These are phyloP conservation scores for Brachyrhaphis roseni DNA, from an alignment of 2,797 vertebrate species.

Conservation along the genomic window DNA sequence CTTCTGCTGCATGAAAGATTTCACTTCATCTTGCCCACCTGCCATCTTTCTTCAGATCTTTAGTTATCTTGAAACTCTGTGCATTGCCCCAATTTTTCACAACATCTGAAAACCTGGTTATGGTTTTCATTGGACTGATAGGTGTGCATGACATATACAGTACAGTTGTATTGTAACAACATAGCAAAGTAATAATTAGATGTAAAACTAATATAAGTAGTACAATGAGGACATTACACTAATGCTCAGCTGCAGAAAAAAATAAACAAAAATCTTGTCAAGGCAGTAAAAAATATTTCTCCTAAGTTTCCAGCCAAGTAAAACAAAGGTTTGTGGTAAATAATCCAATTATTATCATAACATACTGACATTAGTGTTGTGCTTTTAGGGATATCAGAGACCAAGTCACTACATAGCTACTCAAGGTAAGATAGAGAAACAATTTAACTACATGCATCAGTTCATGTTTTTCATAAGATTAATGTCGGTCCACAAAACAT, in stretches of 20 bases:
- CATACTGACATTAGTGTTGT: conserved; percentile 42
- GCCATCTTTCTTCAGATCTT: conserved; percentile 25
- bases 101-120: conserved; percentile 2
- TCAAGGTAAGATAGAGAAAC: conserved; percentile 86
- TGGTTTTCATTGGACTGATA: conserved; percentile 13
- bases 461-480: neutral
- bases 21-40: conserved; percentile 20
- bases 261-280: neutral
- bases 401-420: conserved; percentile 99
- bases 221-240: neutral
- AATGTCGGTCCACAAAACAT: neutral
- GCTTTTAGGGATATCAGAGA: conserved; percentile 94
- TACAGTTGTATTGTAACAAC: neutral
- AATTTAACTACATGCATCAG: neutral
- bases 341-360: neutral
- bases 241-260: neutral
- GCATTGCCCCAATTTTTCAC: conserved; percentile 2
- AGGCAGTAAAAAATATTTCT: neutral
- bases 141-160: neutral
- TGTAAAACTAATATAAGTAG: neutral
- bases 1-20: conserved; percentile 45
- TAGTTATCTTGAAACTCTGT: conserved; percentile 15
- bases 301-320: neutral
- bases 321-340: neutral
- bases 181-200: conserved; percentile 1